Base-by-base conservation (phyloP, 1,140 invertebrate genomes). In the Wiebesia pumilae region DNA sequence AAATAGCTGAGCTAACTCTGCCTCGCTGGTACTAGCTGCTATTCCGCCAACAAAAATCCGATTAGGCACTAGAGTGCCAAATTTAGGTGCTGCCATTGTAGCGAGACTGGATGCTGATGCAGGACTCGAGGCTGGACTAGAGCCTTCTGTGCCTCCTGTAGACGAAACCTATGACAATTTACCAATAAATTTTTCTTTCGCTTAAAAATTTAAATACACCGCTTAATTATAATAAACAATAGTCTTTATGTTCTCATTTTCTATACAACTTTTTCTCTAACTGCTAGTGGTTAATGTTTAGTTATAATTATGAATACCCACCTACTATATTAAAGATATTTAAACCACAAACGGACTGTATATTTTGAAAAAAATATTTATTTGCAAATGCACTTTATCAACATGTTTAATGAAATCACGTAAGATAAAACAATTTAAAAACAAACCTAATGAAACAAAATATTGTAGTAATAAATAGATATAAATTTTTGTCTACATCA, bases 41-140 rank as follows among this genome's bases (percentile, higher is more conserved):
- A 98, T 98, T n/a, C 98, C 98, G 73, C 97, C 97, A 67, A 98
- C 97, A 95, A 99, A 99, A 90, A 99, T 97, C 90, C 98, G 95
- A 94, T 98, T 99, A 86, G 98, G 98, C 88, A 99, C 97, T 73
- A 97, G 93, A 69, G 96, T 97, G 81, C 97, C 97, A 90, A 95
- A 96, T 92, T 96, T 97, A 27, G 96, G 96, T 27, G 96, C 96
- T 87, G 95, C 92, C 93, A 94, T 94, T 51, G 91, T 92, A 65
- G 92, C 92, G 40, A 93, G 88, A 90, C 93, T 93, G 79, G 93
- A 89, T 81, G 90, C 93, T 81, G 93, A 94, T 84, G 92, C 92
- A 89, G 93, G 93, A 90, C 93, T 94, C 81, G 93, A 93, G 90
- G 93, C 92, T 92, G 93, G 93, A 92, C 93, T 94, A 89, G 93